Evolutionary conservation across 2,888 invertebrate genomes (phyloP).

Genomic region (Blomia tropicalis): DNA sequence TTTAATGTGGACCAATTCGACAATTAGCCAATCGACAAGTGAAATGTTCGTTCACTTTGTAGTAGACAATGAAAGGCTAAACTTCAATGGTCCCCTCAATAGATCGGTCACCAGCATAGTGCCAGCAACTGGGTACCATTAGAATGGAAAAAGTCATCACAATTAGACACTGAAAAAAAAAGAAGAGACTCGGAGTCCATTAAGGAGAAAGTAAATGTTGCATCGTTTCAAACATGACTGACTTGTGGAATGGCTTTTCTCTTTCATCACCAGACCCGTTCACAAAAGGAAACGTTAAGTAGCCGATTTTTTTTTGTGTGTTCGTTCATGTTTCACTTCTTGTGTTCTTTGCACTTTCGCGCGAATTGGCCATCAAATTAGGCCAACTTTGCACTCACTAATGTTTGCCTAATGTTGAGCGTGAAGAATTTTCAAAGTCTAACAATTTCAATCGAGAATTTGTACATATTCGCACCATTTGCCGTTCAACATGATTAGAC

Average conservation of each 20-base stretch:
- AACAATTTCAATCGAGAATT: too few species aligned
- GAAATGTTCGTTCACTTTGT: too few species aligned
- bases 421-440: too few species aligned
- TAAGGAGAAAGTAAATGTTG: background rate
- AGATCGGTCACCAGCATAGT: background rate
- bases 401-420: too few species aligned
- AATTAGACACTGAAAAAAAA: background rate
- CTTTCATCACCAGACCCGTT: constrained; percentile 13
- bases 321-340: too few species aligned
- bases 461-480: too few species aligned
- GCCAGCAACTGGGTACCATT: constrained; percentile 10
- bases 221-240: background rate
- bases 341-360: background rate
- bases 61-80: background rate
- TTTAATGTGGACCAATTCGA: too few species aligned
- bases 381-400: background rate
- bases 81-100: background rate
- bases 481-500: too few species aligned
- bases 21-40: too few species aligned
- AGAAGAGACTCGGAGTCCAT: background rate
- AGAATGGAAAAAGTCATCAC: background rate
- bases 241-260: background rate
- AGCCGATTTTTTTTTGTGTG: too few species aligned
- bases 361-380: constrained; percentile 10
- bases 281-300: constrained; percentile 9